These are phyloP conservation scores for Aleiodes sp. DNA, from an alignment of 1,140 invertebrate genomes.

Conservation along the genomic window DNA sequence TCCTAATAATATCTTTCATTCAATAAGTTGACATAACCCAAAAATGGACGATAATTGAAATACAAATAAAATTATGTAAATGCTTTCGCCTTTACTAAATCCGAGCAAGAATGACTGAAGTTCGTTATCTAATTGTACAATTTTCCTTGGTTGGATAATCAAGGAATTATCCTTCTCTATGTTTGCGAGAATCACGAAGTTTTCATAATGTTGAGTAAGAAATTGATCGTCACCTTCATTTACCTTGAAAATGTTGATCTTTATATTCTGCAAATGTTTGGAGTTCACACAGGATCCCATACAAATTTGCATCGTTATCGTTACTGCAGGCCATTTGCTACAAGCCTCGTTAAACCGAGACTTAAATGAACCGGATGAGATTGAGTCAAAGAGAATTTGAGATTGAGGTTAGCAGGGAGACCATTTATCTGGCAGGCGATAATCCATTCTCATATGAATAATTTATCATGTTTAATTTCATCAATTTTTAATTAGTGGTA, in stretches of 20 bases:
- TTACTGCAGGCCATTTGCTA: neutral
- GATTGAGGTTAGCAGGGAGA: neutral
- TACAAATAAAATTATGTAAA: too few species aligned
- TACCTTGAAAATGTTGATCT: neutral
- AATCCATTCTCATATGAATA: neutral
- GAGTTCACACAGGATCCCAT: neutral
- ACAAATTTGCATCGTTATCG: conserved; percentile 8
- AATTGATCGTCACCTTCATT: neutral
- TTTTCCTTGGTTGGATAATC: too few species aligned
- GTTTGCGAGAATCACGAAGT: too few species aligned
- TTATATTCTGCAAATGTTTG: neutral
- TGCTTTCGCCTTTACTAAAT: too few species aligned
- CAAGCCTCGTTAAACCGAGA: neutral
- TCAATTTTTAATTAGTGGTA: too few species aligned
- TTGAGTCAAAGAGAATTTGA: neutral
- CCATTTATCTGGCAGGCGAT: neutral
- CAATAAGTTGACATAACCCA: too few species aligned
- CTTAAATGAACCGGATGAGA: neutral
- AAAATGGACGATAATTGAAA: too few species aligned
- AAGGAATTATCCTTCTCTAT: too few species aligned
- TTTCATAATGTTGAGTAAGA: too few species aligned
- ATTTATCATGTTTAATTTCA: neutral
- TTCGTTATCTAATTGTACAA: too few species aligned
- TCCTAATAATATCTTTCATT: too few species aligned
- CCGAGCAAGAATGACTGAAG: too few species aligned